phyloP scores from a whole-genome alignment of 2,113 vertebrate genomes.

The Solea senegalensis region DNA sequence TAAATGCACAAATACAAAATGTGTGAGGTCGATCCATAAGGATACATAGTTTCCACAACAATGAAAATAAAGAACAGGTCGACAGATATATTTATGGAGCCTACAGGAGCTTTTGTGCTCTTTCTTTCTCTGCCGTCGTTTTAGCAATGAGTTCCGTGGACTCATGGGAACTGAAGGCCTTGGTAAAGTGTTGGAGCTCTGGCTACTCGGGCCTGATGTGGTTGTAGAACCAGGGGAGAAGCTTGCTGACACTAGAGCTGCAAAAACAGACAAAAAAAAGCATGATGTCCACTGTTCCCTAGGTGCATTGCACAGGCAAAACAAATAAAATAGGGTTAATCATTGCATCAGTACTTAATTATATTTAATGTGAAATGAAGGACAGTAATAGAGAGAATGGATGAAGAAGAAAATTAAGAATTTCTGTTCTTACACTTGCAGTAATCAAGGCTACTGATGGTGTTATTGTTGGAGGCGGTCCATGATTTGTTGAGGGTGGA shows the following conservation, averaged over 20 bases:
- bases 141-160: constrained; percentile 90
- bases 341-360: background rate
- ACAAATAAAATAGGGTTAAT: no score
- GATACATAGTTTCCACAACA: background rate
- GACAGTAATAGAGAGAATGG: background rate
- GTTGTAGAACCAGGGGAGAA: constrained; percentile 91
- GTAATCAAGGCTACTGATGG: constrained; percentile 74
- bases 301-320: background rate
- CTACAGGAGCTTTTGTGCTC: constrained; percentile 94
- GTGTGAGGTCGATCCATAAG: background rate
- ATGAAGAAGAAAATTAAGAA: background rate
- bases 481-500: constrained; percentile 73
- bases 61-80: background rate
- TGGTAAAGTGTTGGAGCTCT: constrained; percentile 91
- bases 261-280: background rate
- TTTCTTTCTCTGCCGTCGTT: constrained; percentile 90
- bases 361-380: no score
- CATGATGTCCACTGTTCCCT: background rate
- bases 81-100: constrained; percentile 37
- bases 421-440: constrained; percentile 68
- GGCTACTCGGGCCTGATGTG: constrained; percentile 86
- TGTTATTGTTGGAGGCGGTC: constrained; percentile 75
- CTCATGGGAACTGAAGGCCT: constrained; percentile 90
- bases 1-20: constrained; percentile 43
- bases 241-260: constrained; percentile 91